A percentile compares a stretch with the other conserved stretches of the same genome.
phyloP scores from a whole-genome alignment of 2,797 vertebrate species.

The Taeniopygia guttata region DNA sequence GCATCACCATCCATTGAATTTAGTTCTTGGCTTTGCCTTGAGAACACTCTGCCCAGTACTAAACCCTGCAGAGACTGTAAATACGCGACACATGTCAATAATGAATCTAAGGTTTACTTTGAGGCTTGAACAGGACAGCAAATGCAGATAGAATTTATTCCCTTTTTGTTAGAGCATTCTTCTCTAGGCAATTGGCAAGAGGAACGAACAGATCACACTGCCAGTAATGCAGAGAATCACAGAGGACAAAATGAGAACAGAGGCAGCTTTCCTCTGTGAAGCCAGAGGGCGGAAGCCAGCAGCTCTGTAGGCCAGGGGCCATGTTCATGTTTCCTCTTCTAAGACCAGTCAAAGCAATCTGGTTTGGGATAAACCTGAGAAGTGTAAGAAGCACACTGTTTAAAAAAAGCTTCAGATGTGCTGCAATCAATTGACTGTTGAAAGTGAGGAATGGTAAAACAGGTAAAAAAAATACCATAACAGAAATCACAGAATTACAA shows the following conservation, averaged over 20 bases:
- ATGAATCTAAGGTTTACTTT: not conserved
- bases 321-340: not conserved
- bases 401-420: not conserved
- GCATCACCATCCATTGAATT: not conserved
- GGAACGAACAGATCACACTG: not conserved
- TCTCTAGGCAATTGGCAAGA: not conserved
- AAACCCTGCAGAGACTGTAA: not conserved
- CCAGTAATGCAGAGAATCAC: not conserved
- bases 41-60: slow-evolving; percentile 15
- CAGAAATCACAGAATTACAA: not conserved
- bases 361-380: not conserved
- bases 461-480: not conserved
- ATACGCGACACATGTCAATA: not conserved
- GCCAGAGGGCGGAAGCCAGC: not conserved
- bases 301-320: not conserved
- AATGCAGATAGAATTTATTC: not conserved
- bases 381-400: not conserved
- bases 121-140: not conserved
- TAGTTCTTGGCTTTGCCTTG: slow-evolving; percentile 42
- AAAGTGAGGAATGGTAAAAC: not conserved
- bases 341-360: not conserved
- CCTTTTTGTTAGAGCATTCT: not conserved
- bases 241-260: not conserved
- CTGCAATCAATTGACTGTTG: not conserved
- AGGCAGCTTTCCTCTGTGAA: not conserved